Evolutionary conservation across 1,140 invertebrate species (phyloP), one percentile per base, ranked within the genome.

Genomic region (Zaprionus africanus): DNA sequence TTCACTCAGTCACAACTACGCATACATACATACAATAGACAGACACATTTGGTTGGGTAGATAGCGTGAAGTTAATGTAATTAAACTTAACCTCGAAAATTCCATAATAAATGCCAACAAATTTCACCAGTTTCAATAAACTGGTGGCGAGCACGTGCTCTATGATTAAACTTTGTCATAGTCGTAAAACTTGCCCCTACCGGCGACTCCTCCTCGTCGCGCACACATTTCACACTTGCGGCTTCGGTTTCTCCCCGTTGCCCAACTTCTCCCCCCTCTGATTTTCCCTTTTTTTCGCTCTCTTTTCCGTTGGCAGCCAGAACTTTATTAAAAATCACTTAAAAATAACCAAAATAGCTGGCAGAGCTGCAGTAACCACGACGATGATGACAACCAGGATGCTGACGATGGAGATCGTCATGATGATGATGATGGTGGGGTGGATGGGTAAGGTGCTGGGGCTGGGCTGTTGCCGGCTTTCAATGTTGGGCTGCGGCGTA

Each of bases 301-400:
- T 41, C 43, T 31, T 36, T 53, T 65, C 70, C 78, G 69, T 53
- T 77, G 73, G 51, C 59, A 38, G 41, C 31, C 31, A 34, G 80
- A 88, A 88, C 84, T 83, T 88, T 88, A 88, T 88, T 83, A 88
- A 88, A 88, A 88, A 88, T 88, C 84, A 88, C 84, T 88, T 88
- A 88, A 88, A 87, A 88, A 88, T 88, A 88, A 88, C 78, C 81
- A 71, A 88, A 88, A 88, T 88, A 84, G 68, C 80, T 82, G 84
- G 67, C 68, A 65, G 68, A 62, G 67, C 63, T 64, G 41, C 53
- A 64, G 65, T 38, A 64, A 62, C 36, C 71, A 53, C 81, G 61
- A 70, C 69, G 70, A 82, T 67, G 61, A 76, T 71, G 76, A 71
- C 65, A 64, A 51, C 41, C 58, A 41, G 17, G 34, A 28, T 19